These are phyloP conservation scores for Taenioides sp. DNA, from an alignment of 2,797 vertebrate species.

Conservation along the genomic window DNA sequence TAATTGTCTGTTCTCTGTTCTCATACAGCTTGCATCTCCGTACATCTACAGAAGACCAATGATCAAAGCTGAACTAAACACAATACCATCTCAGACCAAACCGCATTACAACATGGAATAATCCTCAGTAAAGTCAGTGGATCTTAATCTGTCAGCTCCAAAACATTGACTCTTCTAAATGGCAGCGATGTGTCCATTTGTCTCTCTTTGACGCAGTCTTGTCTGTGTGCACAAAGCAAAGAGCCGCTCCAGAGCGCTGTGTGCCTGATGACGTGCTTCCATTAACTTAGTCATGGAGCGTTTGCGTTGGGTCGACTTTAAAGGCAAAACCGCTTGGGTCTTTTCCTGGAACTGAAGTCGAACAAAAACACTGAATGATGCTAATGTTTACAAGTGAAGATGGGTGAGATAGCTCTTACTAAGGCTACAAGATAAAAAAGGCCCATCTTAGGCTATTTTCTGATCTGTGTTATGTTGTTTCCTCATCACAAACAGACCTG, in stretches of 20 bases:
- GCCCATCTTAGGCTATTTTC: too few relatives aligned
- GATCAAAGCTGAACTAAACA: too few relatives aligned
- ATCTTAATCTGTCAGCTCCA: slow-evolving; percentile 7
- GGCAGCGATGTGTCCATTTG: slow-evolving; percentile 54
- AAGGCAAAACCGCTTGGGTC: slow-evolving; percentile 32
- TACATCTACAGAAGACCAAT: too few relatives aligned
- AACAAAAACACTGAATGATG: slow-evolving; percentile 64
- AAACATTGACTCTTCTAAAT: slow-evolving; percentile 42
- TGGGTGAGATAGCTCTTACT: slow-evolving; percentile 18
- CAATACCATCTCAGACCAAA: too few relatives aligned
- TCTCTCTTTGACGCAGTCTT: slow-evolving; percentile 25
- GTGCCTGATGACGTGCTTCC: slow-evolving; percentile 49
- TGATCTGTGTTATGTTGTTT: too few relatives aligned
- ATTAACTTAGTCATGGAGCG: slow-evolving; percentile 52
- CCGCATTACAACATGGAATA: neutral
- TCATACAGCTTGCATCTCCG: too few relatives aligned
- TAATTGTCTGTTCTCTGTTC: too few relatives aligned
- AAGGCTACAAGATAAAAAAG: too few relatives aligned
- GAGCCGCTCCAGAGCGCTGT: slow-evolving; percentile 37
- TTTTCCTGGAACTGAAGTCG: slow-evolving; percentile 62
- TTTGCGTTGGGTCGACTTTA: slow-evolving; percentile 38
- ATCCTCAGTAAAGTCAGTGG: neutral
- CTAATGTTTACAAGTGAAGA: slow-evolving; percentile 43
- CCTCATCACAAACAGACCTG: too few relatives aligned
- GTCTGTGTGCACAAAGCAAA: slow-evolving; percentile 55